Percentiles rank a stretch among this genome's conserved stretches.
These are phyloP conservation scores for Anorthoa munda DNA, from an alignment of 2,888 invertebrate genomes.

Conservation along the genomic window DNA sequence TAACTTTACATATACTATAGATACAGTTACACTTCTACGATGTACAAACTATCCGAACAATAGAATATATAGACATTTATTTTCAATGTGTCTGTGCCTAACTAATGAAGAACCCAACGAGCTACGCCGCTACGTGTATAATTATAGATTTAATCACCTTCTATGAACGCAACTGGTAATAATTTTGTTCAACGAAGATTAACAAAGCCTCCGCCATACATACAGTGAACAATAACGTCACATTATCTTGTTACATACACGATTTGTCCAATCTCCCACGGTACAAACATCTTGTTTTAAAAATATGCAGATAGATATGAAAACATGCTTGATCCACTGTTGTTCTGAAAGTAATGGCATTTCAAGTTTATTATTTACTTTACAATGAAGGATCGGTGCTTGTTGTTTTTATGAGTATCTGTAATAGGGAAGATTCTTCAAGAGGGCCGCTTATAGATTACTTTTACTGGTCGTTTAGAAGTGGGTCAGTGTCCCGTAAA, in stretches of 20 bases:
- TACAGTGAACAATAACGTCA: constrained; percentile 34
- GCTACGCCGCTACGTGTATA: constrained; percentile 37
- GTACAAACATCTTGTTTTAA: constrained; percentile 44
- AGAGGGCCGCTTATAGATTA: constrained; percentile 77
- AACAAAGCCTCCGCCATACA: constrained; percentile 41
- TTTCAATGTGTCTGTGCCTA: constrained; percentile 43
- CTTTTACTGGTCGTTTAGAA: constrained; percentile 82
- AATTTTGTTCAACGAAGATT: constrained; percentile 49
- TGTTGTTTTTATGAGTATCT: constrained; percentile 62
- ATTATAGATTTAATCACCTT: constrained; percentile 54
- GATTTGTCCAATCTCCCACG: constrained; percentile 58
- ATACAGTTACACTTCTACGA: neutral
- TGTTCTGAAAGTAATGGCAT: constrained; percentile 47
- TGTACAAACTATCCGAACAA: constrained; percentile 45
- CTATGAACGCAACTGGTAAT: constrained; percentile 35
- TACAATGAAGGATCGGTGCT: constrained; percentile 49
- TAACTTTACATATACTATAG: constrained; percentile 20
- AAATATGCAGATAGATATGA: constrained; percentile 31
- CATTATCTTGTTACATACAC: constrained; percentile 41
- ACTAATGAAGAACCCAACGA: constrained; percentile 52
- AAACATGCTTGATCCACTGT: constrained; percentile 18
- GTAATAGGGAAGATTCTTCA: constrained; percentile 72
- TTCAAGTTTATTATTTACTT: constrained; percentile 54
- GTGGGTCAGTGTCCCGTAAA: constrained; percentile 89
- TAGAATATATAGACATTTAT: constrained; percentile 35